Base-by-base conservation (phyloP, 2,888 invertebrate species). In the Thecocarcelia acutangulata region DNA sequence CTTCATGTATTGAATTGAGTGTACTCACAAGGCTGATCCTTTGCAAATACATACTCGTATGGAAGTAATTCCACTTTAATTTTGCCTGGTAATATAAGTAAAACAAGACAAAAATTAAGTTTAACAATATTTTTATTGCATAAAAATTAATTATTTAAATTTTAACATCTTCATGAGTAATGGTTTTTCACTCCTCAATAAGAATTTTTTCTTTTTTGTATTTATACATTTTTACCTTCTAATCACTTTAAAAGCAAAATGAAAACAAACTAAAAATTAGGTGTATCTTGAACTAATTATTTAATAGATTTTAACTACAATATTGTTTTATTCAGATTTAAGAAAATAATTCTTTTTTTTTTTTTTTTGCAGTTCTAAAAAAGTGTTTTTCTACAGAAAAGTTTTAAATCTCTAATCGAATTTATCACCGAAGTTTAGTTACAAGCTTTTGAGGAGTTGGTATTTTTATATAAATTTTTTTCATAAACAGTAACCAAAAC, bases 121-220 rank as follows among this genome's bases (percentile, higher is more conserved):
- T 80, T 68, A 80, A 80, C 79, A 80, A 63, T 73, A 69, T 66
- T 72, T 72, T 80, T 80, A 79, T 79, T 79, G 73, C 79, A 79
- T 69, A 80, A 74, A 79, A 80, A 80, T 64, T 68, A 73, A 79
- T n/a, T 79, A 24, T 73, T 74, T 56, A 56, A 73, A 56, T 69
- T 79, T 69, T 59, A 66, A 74, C 68, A 74, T 63, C 33, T 68
- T 52, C 28, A 61, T 59, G 40, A 52, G 61, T 50, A 17, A 37
- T n/a, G 63, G 11, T 17, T 33, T 69, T 50, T 50, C 24, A 24
- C 15, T 37, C 66, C 68, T 58, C 56, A 68, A 13, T 48, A 17
- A 48, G 24, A 58, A 66, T 15, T 50, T 28, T 80, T 46, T 50
- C 21, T 50, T 28, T 80, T 46, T 50, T 61, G 19, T 68, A n/a